Percentiles rank a stretch among this genome's conserved stretches.
Conservation (phyloP, 2,888 invertebrate genomes). For the Amitus sp. region DNA sequence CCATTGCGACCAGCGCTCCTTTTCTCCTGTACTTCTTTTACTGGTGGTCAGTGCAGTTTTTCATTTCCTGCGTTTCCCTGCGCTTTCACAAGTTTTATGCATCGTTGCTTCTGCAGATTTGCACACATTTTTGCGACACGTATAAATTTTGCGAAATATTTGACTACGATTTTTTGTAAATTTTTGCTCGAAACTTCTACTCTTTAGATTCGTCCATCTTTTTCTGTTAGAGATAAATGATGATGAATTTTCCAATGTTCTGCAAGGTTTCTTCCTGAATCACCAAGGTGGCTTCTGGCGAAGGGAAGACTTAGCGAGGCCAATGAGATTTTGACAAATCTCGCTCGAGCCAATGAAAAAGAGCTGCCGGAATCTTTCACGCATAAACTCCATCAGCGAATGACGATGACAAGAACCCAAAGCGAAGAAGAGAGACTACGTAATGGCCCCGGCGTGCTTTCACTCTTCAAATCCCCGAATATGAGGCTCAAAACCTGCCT, state of each 20-base stretch:
- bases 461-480: constrained; percentile 84
- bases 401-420: constrained; percentile 72
- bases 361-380: constrained; percentile 79
- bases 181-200: too few species aligned
- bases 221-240: too few species aligned
- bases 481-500: constrained; percentile 88
- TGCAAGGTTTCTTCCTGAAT: constrained; percentile 88
- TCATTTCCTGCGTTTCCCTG: too few species aligned
- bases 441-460: constrained; percentile 69
- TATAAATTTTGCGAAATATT: too few species aligned
- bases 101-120: too few species aligned
- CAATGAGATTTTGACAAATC: constrained; percentile 77
- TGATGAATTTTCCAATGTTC: too few species aligned
- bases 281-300: constrained; percentile 90
- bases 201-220: too few species aligned
- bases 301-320: constrained; percentile 86
- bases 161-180: too few species aligned
- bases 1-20: constrained; percentile 84
- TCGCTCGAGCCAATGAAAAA: constrained; percentile 83
- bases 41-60: constrained; percentile 71
- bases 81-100: too few species aligned
- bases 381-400: constrained; percentile 77
- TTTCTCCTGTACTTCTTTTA: constrained; percentile 86
- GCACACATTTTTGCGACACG: too few species aligned
- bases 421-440: constrained; percentile 66